Conservation (phyloP, 1,140 invertebrate species). For the Archegozetes longisetosus region DNA sequence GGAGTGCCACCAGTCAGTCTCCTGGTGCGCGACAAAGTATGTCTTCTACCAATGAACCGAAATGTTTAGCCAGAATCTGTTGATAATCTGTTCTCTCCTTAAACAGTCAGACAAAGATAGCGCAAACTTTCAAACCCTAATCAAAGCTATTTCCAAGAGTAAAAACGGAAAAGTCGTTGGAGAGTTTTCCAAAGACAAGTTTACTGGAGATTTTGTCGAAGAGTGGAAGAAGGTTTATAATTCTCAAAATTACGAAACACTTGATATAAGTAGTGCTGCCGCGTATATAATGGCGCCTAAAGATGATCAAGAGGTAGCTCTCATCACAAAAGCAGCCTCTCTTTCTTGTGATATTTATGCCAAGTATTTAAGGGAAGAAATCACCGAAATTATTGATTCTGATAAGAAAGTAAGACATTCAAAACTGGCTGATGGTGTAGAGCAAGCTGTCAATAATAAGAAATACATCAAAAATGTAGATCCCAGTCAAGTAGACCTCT, state of each 20-base stretch:
- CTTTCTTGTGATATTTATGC: slow-evolving; percentile 88
- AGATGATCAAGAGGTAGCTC: slow-evolving; percentile 78
- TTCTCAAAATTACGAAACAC: slow-evolving; percentile 58
- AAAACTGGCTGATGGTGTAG: slow-evolving; percentile 86
- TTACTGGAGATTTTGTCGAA: slow-evolving; percentile 79
- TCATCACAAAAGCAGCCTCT: slow-evolving; percentile 83
- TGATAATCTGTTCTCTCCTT: no score
- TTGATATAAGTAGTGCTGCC: slow-evolving; percentile 69
- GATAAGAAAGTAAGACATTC: slow-evolving; percentile 79
- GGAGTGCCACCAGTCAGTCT: slow-evolving; percentile 64
- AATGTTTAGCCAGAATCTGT: no score
- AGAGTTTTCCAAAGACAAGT: slow-evolving; percentile 88
- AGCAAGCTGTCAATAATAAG: slow-evolving; percentile 73
- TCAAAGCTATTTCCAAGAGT: slow-evolving; percentile 67
- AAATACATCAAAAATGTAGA: slow-evolving; percentile 82
- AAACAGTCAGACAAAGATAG: slow-evolving; percentile 66
- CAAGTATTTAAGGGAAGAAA: slow-evolving; percentile 91
- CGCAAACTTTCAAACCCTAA: slow-evolving; percentile 74
- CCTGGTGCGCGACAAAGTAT: slow-evolving; percentile 65
- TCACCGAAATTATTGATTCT: slow-evolving; percentile 96
- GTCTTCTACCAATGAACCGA: no score
- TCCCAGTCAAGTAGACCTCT: slow-evolving; percentile 75
- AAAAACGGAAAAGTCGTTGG: slow-evolving; percentile 78
- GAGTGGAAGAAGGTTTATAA: slow-evolving; percentile 64
- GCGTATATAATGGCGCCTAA: slow-evolving; percentile 84